Evolutionary conservation across 2,888 invertebrate species (phyloP).

Genomic region (Meliscaeva auricollis): DNA sequence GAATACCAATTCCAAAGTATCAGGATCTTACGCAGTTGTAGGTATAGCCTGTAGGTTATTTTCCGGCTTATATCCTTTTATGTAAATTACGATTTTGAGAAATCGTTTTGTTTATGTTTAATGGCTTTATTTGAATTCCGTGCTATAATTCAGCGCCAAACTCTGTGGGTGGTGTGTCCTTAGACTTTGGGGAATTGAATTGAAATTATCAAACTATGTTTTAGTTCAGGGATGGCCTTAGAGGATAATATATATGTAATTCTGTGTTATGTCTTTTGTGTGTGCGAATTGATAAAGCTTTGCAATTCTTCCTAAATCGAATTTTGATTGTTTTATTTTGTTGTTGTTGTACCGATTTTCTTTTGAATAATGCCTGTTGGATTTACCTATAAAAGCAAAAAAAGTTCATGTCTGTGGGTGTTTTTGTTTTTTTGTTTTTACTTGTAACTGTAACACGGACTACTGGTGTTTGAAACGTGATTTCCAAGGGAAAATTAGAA

Average conservation of each 20-base stretch:
- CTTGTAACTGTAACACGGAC: background rate
- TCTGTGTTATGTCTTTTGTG: background rate
- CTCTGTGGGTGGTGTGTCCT: background rate
- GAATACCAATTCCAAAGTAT: background rate
- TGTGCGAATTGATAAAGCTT: slow-evolving; percentile 4
- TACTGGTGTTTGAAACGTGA: slow-evolving; percentile 10
- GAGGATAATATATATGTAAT: background rate
- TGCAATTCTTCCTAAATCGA: slow-evolving; percentile 1
- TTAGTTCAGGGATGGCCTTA: background rate
- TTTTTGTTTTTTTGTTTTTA: background rate
- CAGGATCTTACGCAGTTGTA: background rate
- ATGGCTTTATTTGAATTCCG: slow-evolving; percentile 67
- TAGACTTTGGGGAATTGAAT: slow-evolving; percentile 4
- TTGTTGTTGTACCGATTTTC: background rate
- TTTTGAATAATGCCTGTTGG: background rate
- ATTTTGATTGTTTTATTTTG: background rate
- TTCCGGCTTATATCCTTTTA: slow-evolving; percentile 54
- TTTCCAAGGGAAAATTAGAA: slow-evolving; percentile 24
- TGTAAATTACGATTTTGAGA: slow-evolving; percentile 47
- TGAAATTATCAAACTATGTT: slow-evolving; percentile 24
- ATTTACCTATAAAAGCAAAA: background rate
- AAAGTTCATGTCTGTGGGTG: background rate
- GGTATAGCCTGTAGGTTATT: slow-evolving; percentile 20
- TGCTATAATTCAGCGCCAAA: slow-evolving; percentile 24
- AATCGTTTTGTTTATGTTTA: slow-evolving; percentile 53